Percentiles rank a stretch among this genome's conserved stretches.
These are phyloP conservation scores for Ditylenchus dipsaci DNA, from an alignment of 1,140 invertebrate genomes.

Conservation along the genomic window DNA sequence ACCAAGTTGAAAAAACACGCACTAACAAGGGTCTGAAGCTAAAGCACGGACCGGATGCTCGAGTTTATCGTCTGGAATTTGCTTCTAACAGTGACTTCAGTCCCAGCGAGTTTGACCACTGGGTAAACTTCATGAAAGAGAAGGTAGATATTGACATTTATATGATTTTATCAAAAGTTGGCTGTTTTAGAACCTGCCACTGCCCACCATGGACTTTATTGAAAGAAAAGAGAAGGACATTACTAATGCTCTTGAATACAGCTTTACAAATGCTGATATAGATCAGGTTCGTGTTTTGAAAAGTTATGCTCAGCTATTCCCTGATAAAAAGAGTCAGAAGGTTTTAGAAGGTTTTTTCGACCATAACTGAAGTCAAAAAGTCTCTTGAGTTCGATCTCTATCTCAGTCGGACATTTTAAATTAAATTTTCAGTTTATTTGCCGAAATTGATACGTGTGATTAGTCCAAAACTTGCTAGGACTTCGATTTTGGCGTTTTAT, in stretches of 20 bases:
- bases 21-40: constrained; percentile 80
- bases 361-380: too few relatives aligned
- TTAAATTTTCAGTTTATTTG: too few relatives aligned
- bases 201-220: constrained; percentile 79
- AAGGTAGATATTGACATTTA: constrained; percentile 26
- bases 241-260: constrained; percentile 78
- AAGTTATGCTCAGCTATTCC: neutral
- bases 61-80: constrained; percentile 89
- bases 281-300: constrained; percentile 65
- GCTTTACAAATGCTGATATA: constrained; percentile 79
- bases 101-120: constrained; percentile 85
- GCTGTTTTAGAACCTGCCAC: constrained; percentile 67
- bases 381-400: too few relatives aligned
- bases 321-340: constrained; percentile 4
- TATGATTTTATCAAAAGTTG: neutral
- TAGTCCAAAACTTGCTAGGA: too few relatives aligned
- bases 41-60: constrained; percentile 74
- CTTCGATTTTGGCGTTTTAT: too few relatives aligned
- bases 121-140: constrained; percentile 75
- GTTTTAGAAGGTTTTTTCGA: too few relatives aligned
- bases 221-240: constrained; percentile 81
- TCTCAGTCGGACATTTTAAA: too few relatives aligned
- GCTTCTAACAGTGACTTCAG: constrained; percentile 93
- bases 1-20: constrained; percentile 75
- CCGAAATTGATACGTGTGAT: too few relatives aligned